Conservation (phyloP, 1,140 invertebrate genomes). For the Megalopta genalis region DNA sequence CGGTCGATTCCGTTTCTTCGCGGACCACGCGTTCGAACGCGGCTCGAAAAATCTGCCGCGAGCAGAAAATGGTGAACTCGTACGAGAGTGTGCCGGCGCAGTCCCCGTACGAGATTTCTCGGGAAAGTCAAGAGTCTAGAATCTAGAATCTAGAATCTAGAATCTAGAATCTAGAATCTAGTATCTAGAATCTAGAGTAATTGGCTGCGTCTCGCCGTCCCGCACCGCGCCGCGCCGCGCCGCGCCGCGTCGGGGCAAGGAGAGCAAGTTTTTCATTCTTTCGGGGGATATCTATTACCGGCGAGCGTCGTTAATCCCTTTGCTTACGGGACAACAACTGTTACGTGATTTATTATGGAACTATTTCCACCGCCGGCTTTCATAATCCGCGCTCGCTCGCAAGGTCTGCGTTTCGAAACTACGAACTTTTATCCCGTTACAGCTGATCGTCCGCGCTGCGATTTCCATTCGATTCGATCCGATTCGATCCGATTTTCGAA, state of each 20-base stretch:
- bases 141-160: background rate
- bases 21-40: background rate
- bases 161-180: too few species aligned
- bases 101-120: slow-evolving; percentile 12
- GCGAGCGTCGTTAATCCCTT: slow-evolving; percentile 5
- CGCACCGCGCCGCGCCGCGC: too few species aligned
- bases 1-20: too few species aligned
- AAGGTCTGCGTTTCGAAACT: background rate
- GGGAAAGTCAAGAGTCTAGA: slow-evolving; percentile 31
- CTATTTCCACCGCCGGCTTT: background rate
- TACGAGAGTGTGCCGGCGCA: background rate
- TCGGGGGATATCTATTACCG: slow-evolving; percentile 19
- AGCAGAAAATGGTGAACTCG: background rate
- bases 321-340: slow-evolving; percentile 15
- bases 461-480: too few species aligned
- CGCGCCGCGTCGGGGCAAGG: slow-evolving; percentile 29
- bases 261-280: slow-evolving; percentile 44
- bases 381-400: background rate
- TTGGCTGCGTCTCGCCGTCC: slow-evolving; percentile 9
- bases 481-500: too few species aligned
- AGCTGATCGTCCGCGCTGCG: too few species aligned
- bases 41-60: background rate
- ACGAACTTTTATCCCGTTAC: background rate
- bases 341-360: background rate
- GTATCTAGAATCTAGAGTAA: slow-evolving; percentile 33